These are phyloP conservation scores for Thamnaconus septentrionalis DNA, from an alignment of 2,113 vertebrate species.

Conservation along the genomic window DNA sequence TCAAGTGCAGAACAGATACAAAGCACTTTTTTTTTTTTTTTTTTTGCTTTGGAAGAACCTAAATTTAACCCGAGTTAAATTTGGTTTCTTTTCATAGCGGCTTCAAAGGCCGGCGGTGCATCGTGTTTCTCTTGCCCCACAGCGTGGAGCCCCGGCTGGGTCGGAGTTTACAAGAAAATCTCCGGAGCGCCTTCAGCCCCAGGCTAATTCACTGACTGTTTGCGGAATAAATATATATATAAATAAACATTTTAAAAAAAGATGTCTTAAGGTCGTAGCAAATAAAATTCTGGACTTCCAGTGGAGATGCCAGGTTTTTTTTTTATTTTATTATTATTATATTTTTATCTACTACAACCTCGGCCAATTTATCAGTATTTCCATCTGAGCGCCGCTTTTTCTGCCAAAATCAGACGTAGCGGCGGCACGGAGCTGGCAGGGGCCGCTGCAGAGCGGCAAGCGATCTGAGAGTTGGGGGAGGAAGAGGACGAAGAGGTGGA, in stretches of 20 bases:
- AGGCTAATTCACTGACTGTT: slow-evolving; percentile 30
- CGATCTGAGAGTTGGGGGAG: slow-evolving; percentile 8
- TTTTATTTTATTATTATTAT: neutral
- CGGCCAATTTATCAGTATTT: slow-evolving; percentile 36
- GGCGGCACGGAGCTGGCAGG: slow-evolving; percentile 7
- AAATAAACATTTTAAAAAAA: slow-evolving; percentile 2
- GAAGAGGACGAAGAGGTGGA: too few relatives aligned
- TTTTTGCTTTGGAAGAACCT: slow-evolving; percentile 2
- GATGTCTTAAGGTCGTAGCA: slow-evolving; percentile 16
- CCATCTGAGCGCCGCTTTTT: slow-evolving; percentile 10
- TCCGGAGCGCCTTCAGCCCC: slow-evolving; percentile 10
- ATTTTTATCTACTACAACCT: neutral
- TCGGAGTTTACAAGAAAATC: slow-evolving; percentile 7
- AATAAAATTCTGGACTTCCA: slow-evolving; percentile 5
- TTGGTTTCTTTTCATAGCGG: slow-evolving; percentile 17
- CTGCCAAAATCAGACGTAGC: slow-evolving; percentile 13
- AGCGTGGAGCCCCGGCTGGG: slow-evolving; percentile 24
- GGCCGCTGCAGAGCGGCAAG: slow-evolving; percentile 17
- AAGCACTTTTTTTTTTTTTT: too few relatives aligned
- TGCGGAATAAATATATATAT: slow-evolving; percentile 10
- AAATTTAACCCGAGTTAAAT: slow-evolving; percentile 26
- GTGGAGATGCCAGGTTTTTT: slow-evolving; percentile 2
- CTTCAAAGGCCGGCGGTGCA: slow-evolving; percentile 31
- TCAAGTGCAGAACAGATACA: too few relatives aligned
- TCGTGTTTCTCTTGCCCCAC: slow-evolving; percentile 12